Evolutionary conservation across 2,797 vertebrate species (phyloP), one percentile per base, ranked within the genome.

Genomic region (Lacerta bilineata): DNA sequence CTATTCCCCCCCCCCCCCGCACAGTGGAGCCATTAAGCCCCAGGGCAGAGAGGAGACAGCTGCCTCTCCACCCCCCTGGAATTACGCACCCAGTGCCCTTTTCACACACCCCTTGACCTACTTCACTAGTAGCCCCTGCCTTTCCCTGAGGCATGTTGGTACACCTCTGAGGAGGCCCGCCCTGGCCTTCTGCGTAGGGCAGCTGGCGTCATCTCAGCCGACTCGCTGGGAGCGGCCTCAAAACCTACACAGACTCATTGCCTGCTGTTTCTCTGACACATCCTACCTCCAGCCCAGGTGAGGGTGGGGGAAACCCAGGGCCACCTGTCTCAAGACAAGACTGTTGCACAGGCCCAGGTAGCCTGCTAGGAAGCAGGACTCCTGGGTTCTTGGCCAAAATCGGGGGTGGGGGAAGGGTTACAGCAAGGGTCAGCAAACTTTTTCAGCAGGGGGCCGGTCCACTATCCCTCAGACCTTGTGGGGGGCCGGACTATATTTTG

Each of bases 41-140:
- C 61, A 64, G 20, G 61, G 6, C 61, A 64, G 20, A 23, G 61
- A 64, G 61, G 61, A 64, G 61, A 64, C 61, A 64, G 17, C 61
- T 64, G 61, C 18, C 61, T 64, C 61, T 55, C 50, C 15, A 15
- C 36, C 59, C 17, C 27, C 33, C 61, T 5, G 5, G 23, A 25
- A 17, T 36, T 3, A 10, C 9, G 27, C 71, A 66, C 83, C 9
- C n/a, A 0, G 1, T 85, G 78, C 59, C 88, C 83, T 75, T 25
- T 55, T 46, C 71, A 46, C 69, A 29, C 78, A 4, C 71, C 36
- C 27, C 6, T 18, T 82, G 88, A 59, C 83, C 88, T 76, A 76
- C 7, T 86, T 89, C 71, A 2, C 27, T 27, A 8, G 66, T 7
- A 15, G 41, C n/a, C 83, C 15, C 88, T 66, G 78, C 84, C 88